A percentile compares a stretch with the other conserved stretches of the same genome.
phyloP scores from a whole-genome alignment of 2,113 vertebrate species.

The Mesembrinibis cayennensis region DNA sequence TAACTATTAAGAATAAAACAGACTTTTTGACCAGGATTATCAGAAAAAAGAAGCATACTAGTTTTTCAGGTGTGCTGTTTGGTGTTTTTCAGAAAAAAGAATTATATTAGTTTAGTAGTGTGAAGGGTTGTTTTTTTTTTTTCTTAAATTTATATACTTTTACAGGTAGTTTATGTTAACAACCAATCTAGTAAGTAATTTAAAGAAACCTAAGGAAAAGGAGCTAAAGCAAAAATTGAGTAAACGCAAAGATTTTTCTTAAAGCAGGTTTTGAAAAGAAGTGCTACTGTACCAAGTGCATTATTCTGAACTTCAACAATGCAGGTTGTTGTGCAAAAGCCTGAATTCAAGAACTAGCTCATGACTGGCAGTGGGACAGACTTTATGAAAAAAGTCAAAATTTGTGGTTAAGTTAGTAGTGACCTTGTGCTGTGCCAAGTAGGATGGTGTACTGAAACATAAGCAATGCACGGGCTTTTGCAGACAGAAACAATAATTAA shows the following conservation, averaged over 20 bases:
- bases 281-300: fast-evolving
- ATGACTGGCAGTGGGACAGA: neutral
- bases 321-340: neutral
- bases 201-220: neutral
- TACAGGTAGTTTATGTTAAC: neutral
- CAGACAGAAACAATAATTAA: neutral
- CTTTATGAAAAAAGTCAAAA: neutral
- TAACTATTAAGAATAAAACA: neutral
- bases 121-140: neutral
- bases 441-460: neutral
- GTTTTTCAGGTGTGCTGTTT: neutral
- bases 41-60: neutral
- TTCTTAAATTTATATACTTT: neutral
- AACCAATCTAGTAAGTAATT: neutral
- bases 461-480: neutral
- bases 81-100: neutral
- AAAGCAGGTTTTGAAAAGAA: neutral
- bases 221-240: neutral
- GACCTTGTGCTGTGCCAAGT: neutral
- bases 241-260: neutral
- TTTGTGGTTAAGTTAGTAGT: neutral
- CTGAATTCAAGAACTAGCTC: neutral
- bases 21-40: neutral
- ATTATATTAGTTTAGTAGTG: neutral
- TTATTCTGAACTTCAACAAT: neutral